phyloP scores from a whole-genome alignment of 2,113 vertebrate genomes.

The Seriola dumerili region DNA sequence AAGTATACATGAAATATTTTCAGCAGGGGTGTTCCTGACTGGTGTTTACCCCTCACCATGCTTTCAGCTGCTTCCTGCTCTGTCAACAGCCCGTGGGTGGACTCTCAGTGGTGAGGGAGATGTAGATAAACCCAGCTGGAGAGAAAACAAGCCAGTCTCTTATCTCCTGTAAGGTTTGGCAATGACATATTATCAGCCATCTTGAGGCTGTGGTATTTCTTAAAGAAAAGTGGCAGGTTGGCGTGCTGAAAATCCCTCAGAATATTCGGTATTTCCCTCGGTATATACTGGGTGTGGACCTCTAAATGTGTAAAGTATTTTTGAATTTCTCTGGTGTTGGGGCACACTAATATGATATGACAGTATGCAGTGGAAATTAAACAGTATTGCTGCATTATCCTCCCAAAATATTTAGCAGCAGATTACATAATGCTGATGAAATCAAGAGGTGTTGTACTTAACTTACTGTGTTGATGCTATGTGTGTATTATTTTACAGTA shows the following conservation, averaged over 20 bases:
- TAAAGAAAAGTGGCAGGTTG: not conserved
- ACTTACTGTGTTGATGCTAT: no score
- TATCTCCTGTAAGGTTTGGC: slow-evolving; percentile 57
- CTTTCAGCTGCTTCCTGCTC: slow-evolving; percentile 53
- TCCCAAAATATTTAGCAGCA: no score
- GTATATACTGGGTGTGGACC: no score
- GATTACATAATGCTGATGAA: no score
- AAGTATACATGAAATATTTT: slow-evolving; percentile 28
- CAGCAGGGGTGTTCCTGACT: slow-evolving; percentile 29
- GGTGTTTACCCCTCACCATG: not conserved
- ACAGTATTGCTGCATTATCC: no score
- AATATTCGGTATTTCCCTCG: no score
- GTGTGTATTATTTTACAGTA: no score
- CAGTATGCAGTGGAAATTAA: no score
- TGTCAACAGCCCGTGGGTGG: slow-evolving; percentile 40
- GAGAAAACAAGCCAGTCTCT: slow-evolving; percentile 27
- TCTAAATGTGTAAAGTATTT: no score
- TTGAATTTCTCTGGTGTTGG: not conserved
- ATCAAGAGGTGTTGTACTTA: no score
- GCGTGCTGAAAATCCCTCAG: not conserved
- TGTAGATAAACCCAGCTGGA: slow-evolving; percentile 37
- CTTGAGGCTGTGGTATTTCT: slow-evolving; percentile 27
- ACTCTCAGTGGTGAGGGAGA: slow-evolving; percentile 20
- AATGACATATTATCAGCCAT: slow-evolving; percentile 6
- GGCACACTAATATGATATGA: not conserved